Base-by-base conservation (phyloP, 2,113 vertebrate species). In the Clinocottus analis region DNA sequence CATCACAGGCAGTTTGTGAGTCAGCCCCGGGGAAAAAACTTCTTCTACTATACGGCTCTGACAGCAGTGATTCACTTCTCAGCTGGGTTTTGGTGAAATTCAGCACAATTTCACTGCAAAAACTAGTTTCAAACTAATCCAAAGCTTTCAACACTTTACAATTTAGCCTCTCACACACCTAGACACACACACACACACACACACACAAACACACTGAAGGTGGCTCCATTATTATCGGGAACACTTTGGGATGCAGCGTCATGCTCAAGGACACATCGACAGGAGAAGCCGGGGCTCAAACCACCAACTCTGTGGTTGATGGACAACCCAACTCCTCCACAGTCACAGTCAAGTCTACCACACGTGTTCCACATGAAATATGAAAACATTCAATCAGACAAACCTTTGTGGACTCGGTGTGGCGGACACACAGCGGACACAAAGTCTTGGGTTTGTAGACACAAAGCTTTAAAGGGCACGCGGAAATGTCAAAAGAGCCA, bases 301-400 rank as follows among this genome's bases (percentile, higher is more conserved):
- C 13, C 21, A 23, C 6, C 14, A 39, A 67, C 11, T 23, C n/a
- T 35, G 17, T 43, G 19, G 33, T 33, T 33, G n/a, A 67, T n/a
- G 21, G 21, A 37, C 21, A 35, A 68, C 6, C 66, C 35, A 6
- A 19, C 21, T 14, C 49, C 21, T 14, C 49, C 33, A 58, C 53
- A 7, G 10, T 10, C 25, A 19, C 5, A 14, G 35, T 37, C 35
- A 37, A n/a, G 41, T 43, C 41, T 14, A 2, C 19, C 6, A 45
- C 43, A 19, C 43, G 6, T 41, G 41, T 60, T 66, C 9, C 17
- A 47, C 41, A 43, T 58, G 35, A 55, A 58, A 41, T 53, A 2
- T 12, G 5, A 13, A 47, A 64, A 64, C 58, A 75, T 23, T 35
- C 51, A 59, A 65, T 35, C 51, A 59, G 59, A 69, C 41, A 45